These are phyloP conservation scores for Agrotis clavis DNA, from an alignment of 2,888 invertebrate genomes.

Conservation along the genomic window DNA sequence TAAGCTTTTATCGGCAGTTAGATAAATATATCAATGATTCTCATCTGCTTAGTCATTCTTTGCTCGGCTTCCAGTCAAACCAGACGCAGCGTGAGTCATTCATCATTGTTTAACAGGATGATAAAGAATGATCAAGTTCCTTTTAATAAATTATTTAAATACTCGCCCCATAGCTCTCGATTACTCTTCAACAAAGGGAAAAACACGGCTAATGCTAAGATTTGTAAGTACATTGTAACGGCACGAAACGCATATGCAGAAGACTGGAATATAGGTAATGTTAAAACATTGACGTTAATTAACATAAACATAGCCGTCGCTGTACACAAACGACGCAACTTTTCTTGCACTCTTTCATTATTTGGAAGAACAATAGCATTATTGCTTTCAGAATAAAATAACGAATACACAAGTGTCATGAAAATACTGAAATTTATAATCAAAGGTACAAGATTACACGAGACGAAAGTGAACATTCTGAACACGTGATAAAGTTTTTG, in stretches of 20 bases:
- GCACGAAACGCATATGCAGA: background rate
- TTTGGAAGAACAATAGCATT: background rate
- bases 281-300: background rate
- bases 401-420: constrained; percentile 8
- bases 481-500: background rate
- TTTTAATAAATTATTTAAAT: background rate
- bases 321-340: background rate
- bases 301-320: constrained; percentile 10
- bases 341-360: background rate
- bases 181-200: constrained; percentile 5
- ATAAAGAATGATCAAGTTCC: background rate
- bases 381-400: constrained; percentile 1
- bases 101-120: too few species aligned
- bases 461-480: background rate
- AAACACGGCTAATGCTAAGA: background rate
- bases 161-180: background rate
- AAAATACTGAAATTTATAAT: constrained; percentile 20
- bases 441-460: constrained; percentile 8
- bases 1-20: too few species aligned
- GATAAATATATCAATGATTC: too few species aligned
- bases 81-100: too few species aligned
- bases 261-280: background rate
- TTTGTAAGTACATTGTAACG: background rate
- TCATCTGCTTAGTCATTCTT: too few species aligned
- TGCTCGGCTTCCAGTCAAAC: too few species aligned